Base-by-base conservation (phyloP, 2,888 invertebrate genomes). In the Drosophila neonasuta region DNA sequence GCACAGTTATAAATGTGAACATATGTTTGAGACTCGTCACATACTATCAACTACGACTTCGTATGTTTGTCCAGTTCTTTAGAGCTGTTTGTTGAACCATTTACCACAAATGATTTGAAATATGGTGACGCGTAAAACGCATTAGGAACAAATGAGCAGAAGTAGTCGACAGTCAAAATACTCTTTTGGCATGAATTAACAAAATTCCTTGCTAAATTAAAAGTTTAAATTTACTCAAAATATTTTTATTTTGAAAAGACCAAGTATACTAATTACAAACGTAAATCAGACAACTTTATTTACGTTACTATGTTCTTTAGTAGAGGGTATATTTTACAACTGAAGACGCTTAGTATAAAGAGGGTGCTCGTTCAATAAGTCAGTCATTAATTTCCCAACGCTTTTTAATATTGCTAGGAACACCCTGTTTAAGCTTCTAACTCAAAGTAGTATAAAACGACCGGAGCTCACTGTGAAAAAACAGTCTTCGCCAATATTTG, bases 41-140 rank as follows among this genome's bases (percentile, higher is more conserved):
- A 36, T 29, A 56, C 34, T 34, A 20, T 13, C 10, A n/a, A 11
- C n/a, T 32, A 34, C 42, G 20, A 17, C 17, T 45, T 11, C 50
- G 65, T 55, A 62, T 80, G 78, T 67, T 77, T 75, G 63, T 75
- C 56, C 6, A 74, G 74, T 69, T 74, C 71, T 80, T 71, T 62
- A 63, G 32, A 54, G 42, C 60, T 79, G 82, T 79, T 79, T 84
- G 85, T 49, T 44, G 49, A 50, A 84, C 71, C 68, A 63, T 68
- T 79, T 84, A 79, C 85, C 79, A 66, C 82, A 84, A 67, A 79
- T 84, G 74, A 67, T 64, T 63, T 65, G 44, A 79, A 79, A 84
- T 79, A 74, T 84, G 82, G 54, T 81, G 71, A 79, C 85, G 79
- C 82, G 68, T 79, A 62, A 71, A 81, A 48, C 55, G 68, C 71